These are phyloP conservation scores for Polyommatus icarus DNA, from an alignment of 2,888 invertebrate genomes.

Conservation along the genomic window DNA sequence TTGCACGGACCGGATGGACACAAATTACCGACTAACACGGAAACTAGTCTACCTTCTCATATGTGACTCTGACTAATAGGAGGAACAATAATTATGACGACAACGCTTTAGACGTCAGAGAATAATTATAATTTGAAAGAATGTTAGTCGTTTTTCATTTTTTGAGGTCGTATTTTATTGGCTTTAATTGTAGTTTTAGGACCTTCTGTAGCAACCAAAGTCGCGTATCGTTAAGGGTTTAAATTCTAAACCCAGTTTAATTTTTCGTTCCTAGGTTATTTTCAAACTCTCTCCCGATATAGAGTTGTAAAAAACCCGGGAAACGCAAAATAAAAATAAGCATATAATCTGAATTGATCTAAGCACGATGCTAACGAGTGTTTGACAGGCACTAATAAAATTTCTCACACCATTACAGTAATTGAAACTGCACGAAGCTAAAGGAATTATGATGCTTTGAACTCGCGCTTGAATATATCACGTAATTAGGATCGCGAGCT, in stretches of 20 bases:
- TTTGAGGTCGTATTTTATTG: not conserved
- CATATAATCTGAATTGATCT: not conserved
- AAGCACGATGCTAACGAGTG: not conserved
- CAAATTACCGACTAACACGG: slow-evolving; percentile 54
- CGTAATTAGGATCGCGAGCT: slow-evolving; percentile 4
- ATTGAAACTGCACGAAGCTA: slow-evolving; percentile 14
- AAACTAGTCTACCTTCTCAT: slow-evolving; percentile 49
- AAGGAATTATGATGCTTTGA: not conserved
- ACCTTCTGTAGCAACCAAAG: not conserved
- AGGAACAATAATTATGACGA: not conserved
- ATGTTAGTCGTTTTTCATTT: not conserved
- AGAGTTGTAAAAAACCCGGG: not conserved
- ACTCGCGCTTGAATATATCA: slow-evolving; percentile 16
- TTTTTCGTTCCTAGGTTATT: no score
- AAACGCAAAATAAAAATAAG: not conserved
- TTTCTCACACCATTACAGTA: slow-evolving; percentile 14
- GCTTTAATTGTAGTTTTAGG: not conserved
- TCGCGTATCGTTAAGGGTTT: not conserved
- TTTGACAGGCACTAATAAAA: not conserved
- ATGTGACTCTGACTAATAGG: slow-evolving; percentile 17
- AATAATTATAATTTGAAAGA: not conserved
- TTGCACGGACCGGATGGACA: slow-evolving; percentile 49
- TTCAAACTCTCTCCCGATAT: no score
- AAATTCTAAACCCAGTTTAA: no score
- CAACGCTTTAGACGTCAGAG: not conserved